Evolutionary conservation across 2,113 vertebrate genomes (phyloP).

Genomic region (Irena cyanogastra): DNA sequence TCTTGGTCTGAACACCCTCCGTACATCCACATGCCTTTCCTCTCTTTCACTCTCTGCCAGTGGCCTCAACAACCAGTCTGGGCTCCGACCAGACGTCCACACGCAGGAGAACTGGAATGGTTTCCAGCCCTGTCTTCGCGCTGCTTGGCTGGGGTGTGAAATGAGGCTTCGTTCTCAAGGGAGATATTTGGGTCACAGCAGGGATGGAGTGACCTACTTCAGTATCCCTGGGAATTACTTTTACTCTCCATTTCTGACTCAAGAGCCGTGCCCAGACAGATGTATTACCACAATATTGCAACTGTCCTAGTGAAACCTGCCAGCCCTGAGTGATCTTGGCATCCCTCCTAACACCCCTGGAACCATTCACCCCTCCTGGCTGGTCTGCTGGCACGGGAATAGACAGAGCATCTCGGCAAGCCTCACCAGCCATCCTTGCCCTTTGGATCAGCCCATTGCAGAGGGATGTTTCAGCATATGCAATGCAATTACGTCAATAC

Average conservation of each 20-base stretch:
- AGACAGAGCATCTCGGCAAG: neutral
- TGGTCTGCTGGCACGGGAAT: slow-evolving; percentile 30
- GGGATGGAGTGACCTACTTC: slow-evolving; percentile 36
- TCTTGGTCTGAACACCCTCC: neutral
- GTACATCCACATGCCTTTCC: neutral
- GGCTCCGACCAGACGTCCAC: neutral
- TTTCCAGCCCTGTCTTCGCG: neutral
- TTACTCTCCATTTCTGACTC: slow-evolving; percentile 12
- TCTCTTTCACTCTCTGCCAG: neutral
- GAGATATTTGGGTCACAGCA: slow-evolving; percentile 20
- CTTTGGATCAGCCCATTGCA: slow-evolving; percentile 14
- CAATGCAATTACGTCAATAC: neutral
- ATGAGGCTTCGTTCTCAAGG: slow-evolving; percentile 5
- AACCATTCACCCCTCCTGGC: slow-evolving; percentile 34
- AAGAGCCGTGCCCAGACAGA: neutral
- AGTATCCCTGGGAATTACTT: slow-evolving; percentile 22
- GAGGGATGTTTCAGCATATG: neutral
- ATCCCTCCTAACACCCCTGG: neutral
- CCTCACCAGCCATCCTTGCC: neutral
- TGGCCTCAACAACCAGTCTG: neutral
- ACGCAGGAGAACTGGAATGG: neutral
- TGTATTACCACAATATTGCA: neutral
- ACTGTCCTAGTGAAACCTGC: slow-evolving; percentile 16
- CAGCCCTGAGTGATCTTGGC: slow-evolving; percentile 5
- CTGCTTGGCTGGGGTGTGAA: neutral